phyloP scores from a whole-genome alignment of 2,797 vertebrate species.

The Leontopithecus rosalia region DNA sequence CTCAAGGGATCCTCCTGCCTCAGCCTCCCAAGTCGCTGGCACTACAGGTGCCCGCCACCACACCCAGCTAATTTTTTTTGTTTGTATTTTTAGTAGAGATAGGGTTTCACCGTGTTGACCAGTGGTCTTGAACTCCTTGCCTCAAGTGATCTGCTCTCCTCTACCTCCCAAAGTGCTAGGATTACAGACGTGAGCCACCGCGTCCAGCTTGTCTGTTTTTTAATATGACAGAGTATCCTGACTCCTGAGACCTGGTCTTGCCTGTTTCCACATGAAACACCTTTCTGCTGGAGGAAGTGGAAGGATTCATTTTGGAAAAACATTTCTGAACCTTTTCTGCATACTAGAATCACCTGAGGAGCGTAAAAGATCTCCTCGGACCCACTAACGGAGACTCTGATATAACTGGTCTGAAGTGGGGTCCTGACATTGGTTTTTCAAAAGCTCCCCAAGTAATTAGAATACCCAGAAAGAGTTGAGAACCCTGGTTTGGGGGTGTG shows the following conservation, averaged over 20 bases:
- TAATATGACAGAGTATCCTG: not conserved
- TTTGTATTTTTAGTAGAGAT: too few species aligned
- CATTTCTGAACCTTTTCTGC: not conserved
- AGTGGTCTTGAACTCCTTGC: too few species aligned
- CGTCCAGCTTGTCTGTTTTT: not conserved
- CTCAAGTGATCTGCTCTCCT: too few species aligned
- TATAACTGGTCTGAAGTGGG: not conserved
- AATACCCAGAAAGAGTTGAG: not conserved
- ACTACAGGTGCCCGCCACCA: too few species aligned
- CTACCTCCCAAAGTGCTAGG: not conserved
- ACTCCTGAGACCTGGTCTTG: not conserved
- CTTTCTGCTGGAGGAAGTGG: not conserved
- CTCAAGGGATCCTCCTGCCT: too few species aligned
- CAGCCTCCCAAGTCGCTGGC: too few species aligned
- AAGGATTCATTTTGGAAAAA: not conserved
- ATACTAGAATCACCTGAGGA: not conserved
- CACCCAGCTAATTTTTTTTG: too few species aligned
- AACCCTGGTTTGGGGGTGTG: not conserved
- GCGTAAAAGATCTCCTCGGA: not conserved
- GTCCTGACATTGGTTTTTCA: not conserved
- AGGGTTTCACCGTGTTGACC: too few species aligned
- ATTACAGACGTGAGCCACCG: not conserved
- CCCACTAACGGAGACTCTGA: not conserved
- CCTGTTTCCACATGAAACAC: not conserved
- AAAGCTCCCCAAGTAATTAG: not conserved